Conservation (phyloP, 2,797 vertebrate genomes). For the Clarias pachynema region DNA sequence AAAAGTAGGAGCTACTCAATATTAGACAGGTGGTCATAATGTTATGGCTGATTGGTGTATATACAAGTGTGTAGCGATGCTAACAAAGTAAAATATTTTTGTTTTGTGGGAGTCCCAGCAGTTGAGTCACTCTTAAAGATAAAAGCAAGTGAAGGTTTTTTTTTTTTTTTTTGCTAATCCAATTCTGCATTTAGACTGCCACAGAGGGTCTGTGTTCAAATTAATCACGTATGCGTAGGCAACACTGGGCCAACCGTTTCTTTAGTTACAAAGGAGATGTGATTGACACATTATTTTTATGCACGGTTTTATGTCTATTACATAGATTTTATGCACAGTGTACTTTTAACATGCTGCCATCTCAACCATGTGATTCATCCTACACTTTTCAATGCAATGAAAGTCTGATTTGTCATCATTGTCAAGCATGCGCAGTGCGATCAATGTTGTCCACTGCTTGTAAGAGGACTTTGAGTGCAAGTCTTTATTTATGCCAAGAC, state of each 20-base stretch:
- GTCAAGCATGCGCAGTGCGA: neutral
- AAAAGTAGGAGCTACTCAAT: no score
- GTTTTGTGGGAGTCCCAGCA: constrained; percentile 13
- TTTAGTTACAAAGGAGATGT: neutral
- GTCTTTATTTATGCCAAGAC: constrained; percentile 30
- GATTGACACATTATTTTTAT: neutral
- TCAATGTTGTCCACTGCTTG: neutral
- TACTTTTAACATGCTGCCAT: constrained; percentile 16
- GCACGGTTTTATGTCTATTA: neutral
- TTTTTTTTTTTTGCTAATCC: constrained; percentile 24
- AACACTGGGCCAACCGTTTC: neutral
- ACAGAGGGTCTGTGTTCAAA: neutral
- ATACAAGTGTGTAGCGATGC: neutral
- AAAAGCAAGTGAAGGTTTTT: constrained; percentile 12
- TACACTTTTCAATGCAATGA: neutral
- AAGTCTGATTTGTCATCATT: constrained; percentile 1
- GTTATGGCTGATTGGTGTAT: no score
- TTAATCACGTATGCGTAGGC: neutral
- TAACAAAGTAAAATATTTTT: neutral
- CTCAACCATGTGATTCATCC: constrained; percentile 22
- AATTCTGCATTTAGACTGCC: constrained; percentile 43
- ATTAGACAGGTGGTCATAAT: no score
- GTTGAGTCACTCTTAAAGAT: constrained; percentile 12
- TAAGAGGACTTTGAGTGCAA: constrained; percentile 1
- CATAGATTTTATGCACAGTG: neutral